Evolutionary conservation across 2,888 invertebrate genomes (phyloP).

Genomic region (Laspeyria flexula): DNA sequence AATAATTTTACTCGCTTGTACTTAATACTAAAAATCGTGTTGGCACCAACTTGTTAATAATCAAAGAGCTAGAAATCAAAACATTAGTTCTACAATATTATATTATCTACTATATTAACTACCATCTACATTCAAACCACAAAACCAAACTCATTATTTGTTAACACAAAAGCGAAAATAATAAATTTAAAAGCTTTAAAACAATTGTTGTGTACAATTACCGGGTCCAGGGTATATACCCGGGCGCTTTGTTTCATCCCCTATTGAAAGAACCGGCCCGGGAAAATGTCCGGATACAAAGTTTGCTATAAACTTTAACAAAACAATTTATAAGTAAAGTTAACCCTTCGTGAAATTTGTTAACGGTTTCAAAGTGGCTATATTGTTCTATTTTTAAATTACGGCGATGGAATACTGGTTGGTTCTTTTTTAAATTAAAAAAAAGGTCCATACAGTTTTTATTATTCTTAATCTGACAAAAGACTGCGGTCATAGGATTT

Average conservation of each 20-base stretch:
- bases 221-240: conserved; percentile 31
- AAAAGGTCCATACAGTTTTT: too few species aligned
- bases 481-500: too few species aligned
- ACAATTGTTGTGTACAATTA: conserved; percentile 45
- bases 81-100: too few species aligned
- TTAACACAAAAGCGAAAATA: conserved; percentile 41
- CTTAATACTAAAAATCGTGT: too few species aligned
- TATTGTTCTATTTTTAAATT: conserved; percentile 27
- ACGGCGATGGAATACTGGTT: background rate
- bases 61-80: too few species aligned
- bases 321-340: conserved; percentile 45
- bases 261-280: conserved; percentile 38
- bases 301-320: conserved; percentile 34
- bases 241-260: conserved; percentile 33
- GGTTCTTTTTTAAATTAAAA: background rate
- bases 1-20: too few species aligned
- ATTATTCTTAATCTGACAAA: too few species aligned
- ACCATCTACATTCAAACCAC: background rate
- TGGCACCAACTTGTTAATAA: too few species aligned
- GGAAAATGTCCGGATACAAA: conserved; percentile 43
- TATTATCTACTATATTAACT: too few species aligned
- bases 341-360: conserved; percentile 40
- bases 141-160: conserved; percentile 17
- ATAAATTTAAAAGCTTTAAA: conserved; percentile 48
- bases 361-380: conserved; percentile 37